phyloP scores from a whole-genome alignment of 2,797 vertebrate genomes.

The Notolabrus celidotus region DNA sequence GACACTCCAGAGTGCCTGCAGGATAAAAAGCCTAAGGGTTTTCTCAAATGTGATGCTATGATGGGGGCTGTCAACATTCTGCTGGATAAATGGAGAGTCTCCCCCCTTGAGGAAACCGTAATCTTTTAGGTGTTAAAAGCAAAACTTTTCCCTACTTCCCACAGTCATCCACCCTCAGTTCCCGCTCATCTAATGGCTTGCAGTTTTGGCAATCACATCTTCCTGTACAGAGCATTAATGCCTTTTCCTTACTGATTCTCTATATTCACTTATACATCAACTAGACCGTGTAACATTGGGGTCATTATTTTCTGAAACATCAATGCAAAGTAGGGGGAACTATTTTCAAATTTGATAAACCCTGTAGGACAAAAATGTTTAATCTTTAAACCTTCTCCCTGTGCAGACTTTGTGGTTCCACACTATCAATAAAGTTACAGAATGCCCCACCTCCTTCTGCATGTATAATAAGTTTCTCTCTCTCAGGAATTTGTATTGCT shows the following conservation, averaged over 20 bases:
- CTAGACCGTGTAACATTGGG: too few species aligned
- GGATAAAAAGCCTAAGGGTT: conserved; percentile 36
- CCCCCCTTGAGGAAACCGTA: conserved; percentile 6
- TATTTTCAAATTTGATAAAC: too few species aligned
- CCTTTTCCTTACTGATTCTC: not conserved
- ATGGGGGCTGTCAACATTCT: conserved; percentile 16
- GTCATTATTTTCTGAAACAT: too few species aligned
- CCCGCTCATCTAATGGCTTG: not conserved
- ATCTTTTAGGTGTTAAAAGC: not conserved
- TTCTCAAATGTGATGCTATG: conserved; percentile 14
- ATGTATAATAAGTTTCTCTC: too few species aligned
- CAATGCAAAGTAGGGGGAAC: too few species aligned
- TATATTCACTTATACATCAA: not conserved
- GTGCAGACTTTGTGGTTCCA: too few species aligned
- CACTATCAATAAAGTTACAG: too few species aligned
- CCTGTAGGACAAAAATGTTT: too few species aligned
- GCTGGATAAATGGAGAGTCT: conserved; percentile 14
- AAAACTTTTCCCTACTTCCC: not conserved
- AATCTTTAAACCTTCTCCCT: too few species aligned
- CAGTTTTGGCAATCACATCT: conserved; percentile 1
- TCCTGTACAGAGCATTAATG: not conserved
- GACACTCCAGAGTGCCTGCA: conserved; percentile 43
- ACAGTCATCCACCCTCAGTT: not conserved
- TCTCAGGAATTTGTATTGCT: too few species aligned
- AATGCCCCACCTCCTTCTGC: too few species aligned